Base-by-base conservation (phyloP, 2,113 vertebrate species). In the Grammomys dolichurus region DNA sequence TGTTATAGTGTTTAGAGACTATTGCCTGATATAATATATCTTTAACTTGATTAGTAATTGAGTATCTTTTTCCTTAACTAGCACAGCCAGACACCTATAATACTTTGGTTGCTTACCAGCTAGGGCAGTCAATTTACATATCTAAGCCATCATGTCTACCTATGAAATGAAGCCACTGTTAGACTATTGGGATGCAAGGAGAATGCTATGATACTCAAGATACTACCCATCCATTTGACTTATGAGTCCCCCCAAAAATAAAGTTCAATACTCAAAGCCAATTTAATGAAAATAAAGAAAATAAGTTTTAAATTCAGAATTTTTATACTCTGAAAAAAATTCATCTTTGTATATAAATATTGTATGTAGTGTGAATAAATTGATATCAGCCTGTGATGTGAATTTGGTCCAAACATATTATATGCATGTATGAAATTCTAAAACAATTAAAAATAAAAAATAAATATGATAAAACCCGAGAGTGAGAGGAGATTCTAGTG, bases 71-170 rank as follows among this genome's bases (percentile, higher is more conserved):
- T 95, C 7, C 13, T 63, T 56, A 2, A 2, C 43, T 48, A 65
- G 10, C 67, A 51, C 78, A 87, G 4, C 3, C 12, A 24, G 4
- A 19, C 7, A 60, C 40, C 43, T 43, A 28, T 28, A 78, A 75
- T 26, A 4, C 14, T 91, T 92, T 80, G 54, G n/a, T 60, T 31
- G 76, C 58, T 93, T 85, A 90, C 16, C 36, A 96, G 43, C 10
- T 93, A 81, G n/a, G 63, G 20, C 91, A 81, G 69, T 54, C 46
- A 90, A n/a, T 67, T 93, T 94, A 78, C 67, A 95, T 90, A 7
- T 43, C 48, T 75, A 36, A 58, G 16, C 12, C 40, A 43, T 5
- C 43, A n/a, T 54, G 40, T 9, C 82, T 7, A 89, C 54, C 8
- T 88, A 31, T 65, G 87, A 95, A 93, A 73, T 51, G 31, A 95